Percentiles rank a stretch among this genome's conserved stretches.
Evolutionary conservation across 2,888 invertebrate species (phyloP).

Genomic region (Cabera pusaria): DNA sequence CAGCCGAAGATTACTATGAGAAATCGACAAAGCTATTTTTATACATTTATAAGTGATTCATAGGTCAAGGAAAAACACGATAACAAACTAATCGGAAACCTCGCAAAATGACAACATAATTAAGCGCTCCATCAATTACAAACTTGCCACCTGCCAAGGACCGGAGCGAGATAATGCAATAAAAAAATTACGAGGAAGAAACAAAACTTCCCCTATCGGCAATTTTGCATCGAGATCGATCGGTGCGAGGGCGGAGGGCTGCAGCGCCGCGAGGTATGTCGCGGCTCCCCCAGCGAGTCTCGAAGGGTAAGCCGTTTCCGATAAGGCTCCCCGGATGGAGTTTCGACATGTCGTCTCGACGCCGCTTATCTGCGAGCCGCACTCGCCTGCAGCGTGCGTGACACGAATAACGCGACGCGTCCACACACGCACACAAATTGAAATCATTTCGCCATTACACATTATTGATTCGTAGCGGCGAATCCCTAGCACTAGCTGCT

Average conservation of each 20-base stretch:
- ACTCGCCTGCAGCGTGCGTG: slow-evolving; percentile 73
- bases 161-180: slow-evolving; percentile 52
- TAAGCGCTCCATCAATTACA: slow-evolving; percentile 26
- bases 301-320: slow-evolving; percentile 83
- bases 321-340: slow-evolving; percentile 74
- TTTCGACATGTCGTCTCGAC: slow-evolving; percentile 61
- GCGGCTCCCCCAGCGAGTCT: slow-evolving; percentile 58
- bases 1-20: no score
- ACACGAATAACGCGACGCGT: slow-evolving; percentile 72
- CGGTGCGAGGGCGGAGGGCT: slow-evolving; percentile 50
- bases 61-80: neutral
- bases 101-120: slow-evolving; percentile 13
- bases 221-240: slow-evolving; percentile 81
- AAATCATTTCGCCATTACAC: slow-evolving; percentile 70
- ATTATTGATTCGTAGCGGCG: slow-evolving; percentile 47
- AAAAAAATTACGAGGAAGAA: slow-evolving; percentile 67
- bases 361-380: slow-evolving; percentile 75
- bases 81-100: slow-evolving; percentile 1
- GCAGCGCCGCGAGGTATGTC: slow-evolving; percentile 57
- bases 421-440: slow-evolving; percentile 61
- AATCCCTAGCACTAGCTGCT: slow-evolving; percentile 1
- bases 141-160: slow-evolving; percentile 38
- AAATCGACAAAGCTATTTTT: no score
- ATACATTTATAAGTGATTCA: no score
- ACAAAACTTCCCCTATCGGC: slow-evolving; percentile 64